A percentile compares a stretch with the other conserved stretches of the same genome.
Conservation (phyloP, 23 tunicate species). For the Corella eumyota region DNA sequence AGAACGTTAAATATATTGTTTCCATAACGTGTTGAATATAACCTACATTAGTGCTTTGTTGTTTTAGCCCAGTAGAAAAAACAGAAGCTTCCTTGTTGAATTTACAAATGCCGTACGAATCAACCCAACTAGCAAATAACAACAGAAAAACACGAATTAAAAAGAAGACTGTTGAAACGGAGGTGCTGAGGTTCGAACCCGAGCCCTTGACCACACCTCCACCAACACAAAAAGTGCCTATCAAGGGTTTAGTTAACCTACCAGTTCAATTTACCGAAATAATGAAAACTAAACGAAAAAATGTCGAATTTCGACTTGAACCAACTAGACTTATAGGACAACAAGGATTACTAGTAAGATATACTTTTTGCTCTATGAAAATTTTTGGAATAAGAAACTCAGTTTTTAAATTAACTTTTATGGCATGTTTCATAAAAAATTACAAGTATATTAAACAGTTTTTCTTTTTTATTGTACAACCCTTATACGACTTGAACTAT, state of each 20-base stretch:
- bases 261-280: conserved; percentile 4
- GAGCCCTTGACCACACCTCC: conserved; percentile 5
- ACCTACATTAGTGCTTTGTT: neutral
- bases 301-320: conserved; percentile 4
- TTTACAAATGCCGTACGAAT: neutral
- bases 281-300: neutral
- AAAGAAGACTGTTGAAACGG: neutral
- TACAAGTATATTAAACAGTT: too few relatives aligned
- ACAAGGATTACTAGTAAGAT: conserved; percentile 32
- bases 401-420: too few relatives aligned
- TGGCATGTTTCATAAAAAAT: too few relatives aligned
- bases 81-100: neutral
- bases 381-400: too few relatives aligned
- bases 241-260: conserved; percentile 11
- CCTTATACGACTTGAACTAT: too few relatives aligned
- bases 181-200: conserved; percentile 8
- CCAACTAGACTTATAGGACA: conserved; percentile 10
- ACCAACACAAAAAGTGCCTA: neutral
- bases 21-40: too few relatives aligned
- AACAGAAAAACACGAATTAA: too few relatives aligned
- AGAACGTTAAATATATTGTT: too few relatives aligned
- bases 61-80: neutral
- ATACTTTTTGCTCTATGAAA: too few relatives aligned
- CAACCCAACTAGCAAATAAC: too few relatives aligned
- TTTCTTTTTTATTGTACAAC: too few relatives aligned